These are phyloP conservation scores for Oopsacas minuta DNA, from an alignment of 37 sponge, comb jelly and placozoan species.

Conservation along the genomic window DNA sequence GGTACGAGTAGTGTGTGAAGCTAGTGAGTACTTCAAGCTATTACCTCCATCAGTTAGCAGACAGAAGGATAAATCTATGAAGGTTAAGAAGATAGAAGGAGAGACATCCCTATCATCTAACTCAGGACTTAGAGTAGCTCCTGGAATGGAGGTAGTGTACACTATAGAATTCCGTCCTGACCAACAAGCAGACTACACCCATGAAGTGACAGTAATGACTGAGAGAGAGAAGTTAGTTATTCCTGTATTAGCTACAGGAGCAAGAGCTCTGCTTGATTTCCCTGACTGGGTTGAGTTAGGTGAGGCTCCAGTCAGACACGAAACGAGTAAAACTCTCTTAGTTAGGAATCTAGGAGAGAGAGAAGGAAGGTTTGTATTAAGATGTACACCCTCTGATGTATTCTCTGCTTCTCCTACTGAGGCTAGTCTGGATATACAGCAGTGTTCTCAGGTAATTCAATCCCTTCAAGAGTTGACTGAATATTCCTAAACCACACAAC, in stretches of 20 bases:
- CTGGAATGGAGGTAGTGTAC: constrained; percentile 89
- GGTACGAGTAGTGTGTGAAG: constrained; percentile 65
- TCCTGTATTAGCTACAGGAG: constrained; percentile 70
- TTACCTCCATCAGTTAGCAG: constrained; percentile 23
- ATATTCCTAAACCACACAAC: no score
- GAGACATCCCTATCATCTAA: not conserved
- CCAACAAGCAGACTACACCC: constrained; percentile 77
- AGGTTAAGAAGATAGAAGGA: not conserved
- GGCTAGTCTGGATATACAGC: constrained; percentile 10
- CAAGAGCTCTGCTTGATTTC: constrained; percentile 85
- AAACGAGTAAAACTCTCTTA: constrained; percentile 70
- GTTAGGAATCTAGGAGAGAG: constrained; percentile 82
- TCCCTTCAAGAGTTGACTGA: no score
- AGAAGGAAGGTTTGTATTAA: constrained; percentile 56
- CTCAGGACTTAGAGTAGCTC: constrained; percentile 79
- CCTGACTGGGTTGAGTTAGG: constrained; percentile 82
- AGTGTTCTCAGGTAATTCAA: constrained; percentile 18
- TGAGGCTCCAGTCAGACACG: constrained; percentile 80
- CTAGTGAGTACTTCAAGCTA: constrained; percentile 81
- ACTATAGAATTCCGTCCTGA: constrained; percentile 69
- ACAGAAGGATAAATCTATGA: not conserved
- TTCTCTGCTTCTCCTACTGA: not conserved
- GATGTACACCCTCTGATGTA: not conserved
- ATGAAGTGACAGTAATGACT: constrained; percentile 75
- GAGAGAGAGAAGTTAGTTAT: constrained; percentile 87